phyloP scores from a whole-genome alignment of 2,113 vertebrate genomes.

The Syngnathoides biaculeatus region DNA sequence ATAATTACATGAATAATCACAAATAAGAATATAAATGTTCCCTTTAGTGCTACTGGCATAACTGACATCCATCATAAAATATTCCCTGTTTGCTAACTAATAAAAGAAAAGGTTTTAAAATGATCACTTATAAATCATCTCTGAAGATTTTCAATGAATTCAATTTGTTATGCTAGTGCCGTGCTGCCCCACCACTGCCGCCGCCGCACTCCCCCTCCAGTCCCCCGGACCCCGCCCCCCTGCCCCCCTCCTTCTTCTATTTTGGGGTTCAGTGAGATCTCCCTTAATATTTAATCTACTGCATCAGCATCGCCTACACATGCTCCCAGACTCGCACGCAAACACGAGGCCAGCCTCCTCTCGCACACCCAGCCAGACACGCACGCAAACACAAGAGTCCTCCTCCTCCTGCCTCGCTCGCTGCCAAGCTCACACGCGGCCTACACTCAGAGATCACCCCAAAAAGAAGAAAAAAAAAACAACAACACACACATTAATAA shows the following conservation, averaged over 20 bases:
- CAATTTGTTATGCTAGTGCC: slow-evolving; percentile 28
- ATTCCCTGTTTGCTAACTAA: slow-evolving; percentile 9
- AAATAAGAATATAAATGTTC: slow-evolving; percentile 17
- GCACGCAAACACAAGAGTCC: slow-evolving; percentile 63
- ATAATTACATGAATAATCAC: slow-evolving; percentile 15
- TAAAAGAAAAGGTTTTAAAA: slow-evolving; percentile 2
- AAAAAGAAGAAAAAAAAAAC: slow-evolving; percentile 25
- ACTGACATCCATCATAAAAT: neutral
- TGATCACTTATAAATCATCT: slow-evolving; percentile 10
- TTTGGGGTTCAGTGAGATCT: slow-evolving; percentile 64
- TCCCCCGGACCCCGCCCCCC: neutral
- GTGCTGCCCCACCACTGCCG: slow-evolving; percentile 28
- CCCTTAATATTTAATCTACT: slow-evolving; percentile 76
- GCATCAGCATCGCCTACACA: slow-evolving; percentile 73
- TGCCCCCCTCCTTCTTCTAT: slow-evolving; percentile 52
- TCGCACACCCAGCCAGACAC: slow-evolving; percentile 65
- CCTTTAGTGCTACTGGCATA: neutral
- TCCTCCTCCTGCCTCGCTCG: slow-evolving; percentile 49
- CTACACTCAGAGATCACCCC: slow-evolving; percentile 54
- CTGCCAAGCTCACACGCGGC: slow-evolving; percentile 60
- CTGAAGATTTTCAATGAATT: slow-evolving; percentile 13
- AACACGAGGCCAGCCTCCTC: slow-evolving; percentile 65
- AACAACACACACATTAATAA: slow-evolving; percentile 42
- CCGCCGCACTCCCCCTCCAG: neutral
- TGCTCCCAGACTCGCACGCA: slow-evolving; percentile 69